Evolutionary conservation across 2,888 invertebrate genomes (phyloP), one percentile per base, ranked within the genome.

Genomic region (Yponomeuta sedellus): DNA sequence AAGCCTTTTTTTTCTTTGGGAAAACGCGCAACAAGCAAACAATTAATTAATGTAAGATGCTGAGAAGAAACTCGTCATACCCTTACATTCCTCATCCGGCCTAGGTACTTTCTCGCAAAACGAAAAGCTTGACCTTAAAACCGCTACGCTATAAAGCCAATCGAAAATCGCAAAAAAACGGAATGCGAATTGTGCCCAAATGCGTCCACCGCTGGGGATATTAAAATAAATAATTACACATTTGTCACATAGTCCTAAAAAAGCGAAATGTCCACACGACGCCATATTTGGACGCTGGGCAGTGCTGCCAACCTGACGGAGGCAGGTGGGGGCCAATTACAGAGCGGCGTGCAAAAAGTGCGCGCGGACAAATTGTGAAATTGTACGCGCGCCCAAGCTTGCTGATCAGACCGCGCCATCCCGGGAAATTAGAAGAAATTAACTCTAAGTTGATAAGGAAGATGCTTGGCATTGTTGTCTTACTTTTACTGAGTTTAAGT

Each of bases 141-240:
- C 62, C 28, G 34, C 25, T n/a, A 77, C 77, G 34, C 34, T 34
- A 34, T 34, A 34, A 20, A 57, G 76, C 77, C 76, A 73, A 73
- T 80, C 78, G 76, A 83, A 83, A 82, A 83, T 80, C 80, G 74
- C 78, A 75, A 76, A 77, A 34, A 74, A 71, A 39, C 67, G 84
- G 87, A 77, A 91, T 85, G 85, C 75, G 87, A 88, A 86, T 87
- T 82, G 85, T 87, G 85, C 81, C 90, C 89, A 87, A 90, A 89
- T 76, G 72, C 74, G 86, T 79, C 77, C 70, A 71, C 69, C 69
- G 72, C 74, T 75, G 74, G 81, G 78, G 79, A 82, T 85, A 88
- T 90, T 90, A 88, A 89, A 89, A 90, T 90, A 90, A 88, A 90
- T 91, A 90, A 90, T 91, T 90, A 90, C 88, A 88, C 90, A 91